Conservation (phyloP, 1,140 invertebrate species). For the Sipha flava region DNA sequence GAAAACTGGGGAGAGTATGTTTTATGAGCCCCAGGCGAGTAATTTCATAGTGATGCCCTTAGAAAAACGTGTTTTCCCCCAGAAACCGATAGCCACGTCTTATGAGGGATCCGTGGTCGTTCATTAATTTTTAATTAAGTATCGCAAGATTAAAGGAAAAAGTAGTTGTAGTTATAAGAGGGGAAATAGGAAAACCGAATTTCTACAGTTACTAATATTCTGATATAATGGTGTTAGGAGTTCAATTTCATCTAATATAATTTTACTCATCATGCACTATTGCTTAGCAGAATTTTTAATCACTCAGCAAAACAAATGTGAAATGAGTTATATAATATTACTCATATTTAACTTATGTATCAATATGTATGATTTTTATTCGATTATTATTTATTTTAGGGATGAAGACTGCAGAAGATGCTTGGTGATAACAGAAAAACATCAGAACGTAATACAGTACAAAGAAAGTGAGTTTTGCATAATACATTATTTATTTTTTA, state of each 20-base stretch:
- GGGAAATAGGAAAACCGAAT: not conserved
- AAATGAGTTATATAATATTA: not conserved
- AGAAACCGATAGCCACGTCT: not conserved
- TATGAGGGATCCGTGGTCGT: not conserved
- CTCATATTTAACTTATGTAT: not conserved
- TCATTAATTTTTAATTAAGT: slow-evolving; percentile 19
- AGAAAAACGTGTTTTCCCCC: not conserved
- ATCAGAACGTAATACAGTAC: slow-evolving; percentile 85
- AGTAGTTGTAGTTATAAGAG: not conserved
- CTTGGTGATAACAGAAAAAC: slow-evolving; percentile 85
- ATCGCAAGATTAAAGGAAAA: not conserved
- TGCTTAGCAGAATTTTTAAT: slow-evolving; percentile 20
- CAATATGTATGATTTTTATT: not conserved
- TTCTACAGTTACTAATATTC: not conserved
- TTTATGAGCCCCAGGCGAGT: slow-evolving; percentile 27
- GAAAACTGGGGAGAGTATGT: not conserved
- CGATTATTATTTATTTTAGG: slow-evolving; percentile 39
- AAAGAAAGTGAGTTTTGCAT: slow-evolving; percentile 81
- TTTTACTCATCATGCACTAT: slow-evolving; percentile 19
- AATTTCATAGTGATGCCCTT: not conserved
- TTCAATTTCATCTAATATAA: slow-evolving; percentile 19
- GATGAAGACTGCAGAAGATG: slow-evolving; percentile 66
- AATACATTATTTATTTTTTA: not conserved
- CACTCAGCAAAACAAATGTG: not conserved
- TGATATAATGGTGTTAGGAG: not conserved